phyloP scores from a whole-genome alignment of 2,113 vertebrate genomes.

The Corynorhinus townsendii region DNA sequence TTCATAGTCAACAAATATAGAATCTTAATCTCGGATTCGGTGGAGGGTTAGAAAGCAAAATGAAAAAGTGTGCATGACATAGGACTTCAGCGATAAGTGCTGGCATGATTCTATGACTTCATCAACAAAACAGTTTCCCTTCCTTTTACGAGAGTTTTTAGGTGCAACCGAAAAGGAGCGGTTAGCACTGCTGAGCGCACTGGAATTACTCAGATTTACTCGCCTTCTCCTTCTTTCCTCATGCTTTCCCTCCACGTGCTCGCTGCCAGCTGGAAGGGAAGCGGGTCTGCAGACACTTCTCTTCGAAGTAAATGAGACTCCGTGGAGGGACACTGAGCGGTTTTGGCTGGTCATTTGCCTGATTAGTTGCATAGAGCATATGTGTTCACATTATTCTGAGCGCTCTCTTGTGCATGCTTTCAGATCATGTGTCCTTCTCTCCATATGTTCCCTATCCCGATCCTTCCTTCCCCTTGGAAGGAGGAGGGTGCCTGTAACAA shows the following conservation, averaged over 20 bases:
- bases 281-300: slow-evolving; percentile 46
- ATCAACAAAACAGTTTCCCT: slow-evolving; percentile 22
- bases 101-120: neutral
- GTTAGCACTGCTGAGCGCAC: slow-evolving; percentile 9
- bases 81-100: neutral
- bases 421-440: slow-evolving; percentile 54
- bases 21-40: neutral
- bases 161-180: slow-evolving; percentile 54
- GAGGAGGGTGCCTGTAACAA: slow-evolving; percentile 67
- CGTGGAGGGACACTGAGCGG: slow-evolving; percentile 49
- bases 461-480: slow-evolving; percentile 52
- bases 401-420: slow-evolving; percentile 70
- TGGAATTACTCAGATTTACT: slow-evolving; percentile 63
- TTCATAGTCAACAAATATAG: neutral
- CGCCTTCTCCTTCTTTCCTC: slow-evolving; percentile 47
- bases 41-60: neutral
- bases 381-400: slow-evolving; percentile 50
- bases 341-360: slow-evolving; percentile 62
- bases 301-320: slow-evolving; percentile 70
- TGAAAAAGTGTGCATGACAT: neutral
- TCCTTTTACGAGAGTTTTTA: slow-evolving; percentile 58
- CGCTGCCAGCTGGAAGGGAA: slow-evolving; percentile 68
- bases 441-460: slow-evolving; percentile 74
- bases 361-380: slow-evolving; percentile 67
- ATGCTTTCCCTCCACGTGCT: slow-evolving; percentile 51